phyloP scores from a whole-genome alignment of 2,113 vertebrate genomes.

The Phaethon lepturus region DNA sequence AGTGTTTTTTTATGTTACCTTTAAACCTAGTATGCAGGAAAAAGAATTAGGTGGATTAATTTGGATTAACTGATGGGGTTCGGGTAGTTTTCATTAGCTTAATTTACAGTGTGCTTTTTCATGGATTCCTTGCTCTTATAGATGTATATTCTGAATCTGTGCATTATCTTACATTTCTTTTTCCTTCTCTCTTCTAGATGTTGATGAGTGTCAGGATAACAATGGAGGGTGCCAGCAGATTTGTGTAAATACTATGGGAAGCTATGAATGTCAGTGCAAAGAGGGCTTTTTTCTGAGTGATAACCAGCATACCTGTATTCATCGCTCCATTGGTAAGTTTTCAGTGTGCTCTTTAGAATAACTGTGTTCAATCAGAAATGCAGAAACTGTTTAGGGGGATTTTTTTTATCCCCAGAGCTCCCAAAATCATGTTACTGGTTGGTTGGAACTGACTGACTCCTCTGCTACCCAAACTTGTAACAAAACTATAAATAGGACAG shows the following conservation, averaged over 20 bases:
- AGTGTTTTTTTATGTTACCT: neutral
- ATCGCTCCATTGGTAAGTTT: constrained; percentile 93
- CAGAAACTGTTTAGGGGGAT: neutral
- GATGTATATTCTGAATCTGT: neutral
- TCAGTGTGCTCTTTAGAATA: neutral
- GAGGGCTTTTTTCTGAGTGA: constrained; percentile 95
- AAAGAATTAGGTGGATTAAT: neutral
- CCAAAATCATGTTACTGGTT: neutral
- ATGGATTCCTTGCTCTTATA: neutral
- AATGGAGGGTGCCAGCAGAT: constrained; percentile 97
- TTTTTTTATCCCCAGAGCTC: neutral
- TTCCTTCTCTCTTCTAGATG: constrained; percentile 79
- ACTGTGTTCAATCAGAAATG: neutral
- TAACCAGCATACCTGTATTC: constrained; percentile 98
- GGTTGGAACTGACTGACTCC: neutral
- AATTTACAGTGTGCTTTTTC: neutral
- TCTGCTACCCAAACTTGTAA: neutral
- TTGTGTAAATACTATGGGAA: constrained; percentile 96
- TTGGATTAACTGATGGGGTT: neutral
- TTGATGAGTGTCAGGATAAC: constrained; percentile 95
- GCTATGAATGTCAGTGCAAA: constrained; percentile 95
- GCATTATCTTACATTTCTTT: neutral
- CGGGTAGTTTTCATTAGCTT: neutral
- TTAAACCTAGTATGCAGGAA: neutral
- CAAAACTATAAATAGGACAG: neutral